These are phyloP conservation scores for Diadegma fenestrale DNA, from an alignment of 2,888 invertebrate species.

Conservation along the genomic window DNA sequence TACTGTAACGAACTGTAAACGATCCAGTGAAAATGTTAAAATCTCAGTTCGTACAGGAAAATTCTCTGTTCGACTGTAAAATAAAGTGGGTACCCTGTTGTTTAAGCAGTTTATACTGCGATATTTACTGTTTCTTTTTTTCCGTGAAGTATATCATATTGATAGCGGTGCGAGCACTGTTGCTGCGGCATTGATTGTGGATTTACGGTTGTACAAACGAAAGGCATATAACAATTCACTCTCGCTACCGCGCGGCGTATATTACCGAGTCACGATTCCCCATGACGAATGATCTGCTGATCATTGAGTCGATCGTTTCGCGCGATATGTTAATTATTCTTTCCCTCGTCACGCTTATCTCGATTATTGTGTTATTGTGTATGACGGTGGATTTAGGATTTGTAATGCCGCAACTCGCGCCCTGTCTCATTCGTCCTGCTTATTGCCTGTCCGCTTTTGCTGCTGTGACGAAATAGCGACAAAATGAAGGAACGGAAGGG, in stretches of 20 bases:
- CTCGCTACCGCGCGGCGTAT: conserved; percentile 2
- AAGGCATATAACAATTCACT: not conserved
- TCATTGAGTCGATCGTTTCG: conserved; percentile 25
- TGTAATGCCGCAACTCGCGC: not conserved
- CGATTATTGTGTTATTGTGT: conserved; percentile 32
- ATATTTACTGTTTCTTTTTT: too few relatives aligned
- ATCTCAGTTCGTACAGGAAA: too few relatives aligned
- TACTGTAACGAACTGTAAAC: too few relatives aligned
- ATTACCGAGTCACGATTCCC: conserved; percentile 37
- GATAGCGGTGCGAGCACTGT: too few relatives aligned
- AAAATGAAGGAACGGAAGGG: too few relatives aligned
- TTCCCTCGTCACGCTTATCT: conserved; percentile 22
- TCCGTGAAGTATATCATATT: too few relatives aligned
- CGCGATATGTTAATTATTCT: conserved; percentile 37
- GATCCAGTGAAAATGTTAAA: too few relatives aligned
- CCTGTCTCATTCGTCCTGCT: not conserved
- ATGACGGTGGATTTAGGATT: conserved; percentile 26
- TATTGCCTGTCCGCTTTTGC: not conserved
- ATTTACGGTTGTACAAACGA: too few relatives aligned
- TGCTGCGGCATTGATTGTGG: too few relatives aligned
- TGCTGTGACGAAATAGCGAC: not conserved
- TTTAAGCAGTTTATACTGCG: too few relatives aligned
- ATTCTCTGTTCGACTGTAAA: too few relatives aligned
- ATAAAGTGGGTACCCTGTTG: too few relatives aligned
- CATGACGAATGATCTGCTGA: conserved; percentile 48